phyloP scores from a whole-genome alignment of 2,797 vertebrate genomes.

The Enteromius afrohamiltoni region DNA sequence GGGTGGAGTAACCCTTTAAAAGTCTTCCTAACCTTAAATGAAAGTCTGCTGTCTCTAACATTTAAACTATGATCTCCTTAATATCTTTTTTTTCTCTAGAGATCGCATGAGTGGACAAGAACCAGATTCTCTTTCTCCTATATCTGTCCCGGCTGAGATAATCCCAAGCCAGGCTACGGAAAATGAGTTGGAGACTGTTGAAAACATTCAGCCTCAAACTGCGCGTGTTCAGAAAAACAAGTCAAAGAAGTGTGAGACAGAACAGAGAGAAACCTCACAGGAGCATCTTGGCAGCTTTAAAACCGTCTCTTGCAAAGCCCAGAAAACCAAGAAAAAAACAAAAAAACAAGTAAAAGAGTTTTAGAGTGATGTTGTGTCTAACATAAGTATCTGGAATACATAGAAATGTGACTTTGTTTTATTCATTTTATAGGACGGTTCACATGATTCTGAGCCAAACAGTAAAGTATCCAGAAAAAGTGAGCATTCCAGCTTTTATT shows the following conservation, averaged over 20 bases:
- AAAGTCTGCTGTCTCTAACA: not conserved
- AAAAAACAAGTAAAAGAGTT: constrained; percentile 24
- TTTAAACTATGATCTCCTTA: not conserved
- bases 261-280: not conserved
- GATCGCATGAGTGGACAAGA: not conserved
- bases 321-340: constrained; percentile 1
- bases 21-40: not conserved
- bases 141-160: not conserved
- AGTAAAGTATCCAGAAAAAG: not conserved
- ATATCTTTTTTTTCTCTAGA: constrained; percentile 4
- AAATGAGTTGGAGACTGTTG: not conserved
- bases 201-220: not conserved
- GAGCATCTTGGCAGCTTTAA: not conserved
- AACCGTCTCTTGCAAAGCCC: not conserved
- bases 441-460: not conserved
- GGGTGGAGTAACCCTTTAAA: not conserved
- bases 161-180: not conserved
- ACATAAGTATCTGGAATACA: not conserved
- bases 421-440: not conserved
- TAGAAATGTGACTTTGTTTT: not conserved
- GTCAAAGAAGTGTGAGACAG: not conserved
- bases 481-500: not conserved
- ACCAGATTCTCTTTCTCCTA: not conserved
- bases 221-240: not conserved
- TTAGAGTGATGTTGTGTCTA: not conserved